These are phyloP conservation scores for Ceyx erithaca DNA, from an alignment of 2,797 vertebrate genomes.

Conservation along the genomic window DNA sequence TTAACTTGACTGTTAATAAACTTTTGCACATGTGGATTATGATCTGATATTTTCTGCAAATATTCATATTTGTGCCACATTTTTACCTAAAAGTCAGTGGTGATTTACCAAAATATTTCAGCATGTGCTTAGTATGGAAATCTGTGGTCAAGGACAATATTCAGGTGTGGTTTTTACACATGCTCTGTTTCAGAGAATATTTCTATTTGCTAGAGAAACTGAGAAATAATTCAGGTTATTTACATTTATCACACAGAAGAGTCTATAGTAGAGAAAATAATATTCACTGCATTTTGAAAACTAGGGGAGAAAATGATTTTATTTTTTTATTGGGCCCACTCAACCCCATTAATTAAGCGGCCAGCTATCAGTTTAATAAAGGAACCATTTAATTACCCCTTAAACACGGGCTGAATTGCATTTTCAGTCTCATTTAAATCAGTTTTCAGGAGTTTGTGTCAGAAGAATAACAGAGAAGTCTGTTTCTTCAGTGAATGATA, in stretches of 20 bases:
- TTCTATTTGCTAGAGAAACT: not conserved
- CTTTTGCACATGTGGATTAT: not conserved
- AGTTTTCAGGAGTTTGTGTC: not conserved
- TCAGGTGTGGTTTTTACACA: not conserved
- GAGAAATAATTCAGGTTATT: not conserved
- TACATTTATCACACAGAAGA: not conserved
- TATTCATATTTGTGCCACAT: not conserved
- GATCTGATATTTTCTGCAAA: not conserved
- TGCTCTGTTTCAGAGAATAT: not conserved
- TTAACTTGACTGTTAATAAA: not conserved
- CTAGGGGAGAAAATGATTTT: no score
- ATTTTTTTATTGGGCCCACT: not conserved
- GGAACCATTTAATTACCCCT: not conserved
- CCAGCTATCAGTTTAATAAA: not conserved
- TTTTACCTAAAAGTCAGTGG: not conserved
- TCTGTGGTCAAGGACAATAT: not conserved
- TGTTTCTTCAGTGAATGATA: conserved; percentile 31
- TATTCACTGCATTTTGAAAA: no score
- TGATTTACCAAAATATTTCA: not conserved
- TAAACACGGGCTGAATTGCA: not conserved
- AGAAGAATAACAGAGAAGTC: conserved; percentile 17
- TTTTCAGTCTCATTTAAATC: conserved; percentile 25
- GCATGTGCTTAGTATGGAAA: not conserved
- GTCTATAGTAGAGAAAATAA: not conserved
- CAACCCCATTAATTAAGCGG: not conserved